Percentiles rank a stretch among this genome's conserved stretches.
Evolutionary conservation across 1,140 invertebrate species (phyloP).

Genomic region (Formica selysi): DNA sequence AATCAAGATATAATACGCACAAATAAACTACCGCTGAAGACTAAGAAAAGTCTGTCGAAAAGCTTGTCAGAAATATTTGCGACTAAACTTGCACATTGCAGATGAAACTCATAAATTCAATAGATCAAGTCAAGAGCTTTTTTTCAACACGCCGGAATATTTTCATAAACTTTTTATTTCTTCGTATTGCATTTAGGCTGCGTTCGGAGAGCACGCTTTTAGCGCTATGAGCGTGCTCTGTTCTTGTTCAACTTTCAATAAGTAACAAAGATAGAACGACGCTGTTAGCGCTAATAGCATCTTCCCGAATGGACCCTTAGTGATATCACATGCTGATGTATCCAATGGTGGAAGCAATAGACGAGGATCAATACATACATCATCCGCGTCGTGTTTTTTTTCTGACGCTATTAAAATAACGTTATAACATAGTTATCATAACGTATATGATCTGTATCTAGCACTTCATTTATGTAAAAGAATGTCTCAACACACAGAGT

Average conservation of each 20-base stretch:
- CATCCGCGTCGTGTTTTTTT: too few species aligned
- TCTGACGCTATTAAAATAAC: slow-evolving; percentile 13
- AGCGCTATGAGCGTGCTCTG: too few species aligned
- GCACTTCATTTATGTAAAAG: background rate
- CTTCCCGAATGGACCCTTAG: too few species aligned
- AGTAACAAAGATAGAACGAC: too few species aligned
- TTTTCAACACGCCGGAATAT: background rate
- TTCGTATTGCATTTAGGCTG: background rate
- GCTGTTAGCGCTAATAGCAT: too few species aligned
- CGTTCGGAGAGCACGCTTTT: too few species aligned
- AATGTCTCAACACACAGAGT: background rate
- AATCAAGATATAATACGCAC: background rate
- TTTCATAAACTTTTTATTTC: background rate
- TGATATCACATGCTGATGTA: background rate
- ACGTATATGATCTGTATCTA: slow-evolving; percentile 48
- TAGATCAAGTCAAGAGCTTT: background rate
- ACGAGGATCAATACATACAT: background rate
- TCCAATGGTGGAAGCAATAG: background rate
- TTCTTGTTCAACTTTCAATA: too few species aligned
- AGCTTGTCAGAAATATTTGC: background rate
- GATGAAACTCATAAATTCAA: background rate
- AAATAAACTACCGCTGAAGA: background rate
- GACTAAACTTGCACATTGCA: background rate
- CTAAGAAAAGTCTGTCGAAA: background rate
- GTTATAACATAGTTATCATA: slow-evolving; percentile 39